Evolutionary conservation across 64 coral and sea anemone genomes (phyloP).

Genomic region (Montipora cactus): DNA sequence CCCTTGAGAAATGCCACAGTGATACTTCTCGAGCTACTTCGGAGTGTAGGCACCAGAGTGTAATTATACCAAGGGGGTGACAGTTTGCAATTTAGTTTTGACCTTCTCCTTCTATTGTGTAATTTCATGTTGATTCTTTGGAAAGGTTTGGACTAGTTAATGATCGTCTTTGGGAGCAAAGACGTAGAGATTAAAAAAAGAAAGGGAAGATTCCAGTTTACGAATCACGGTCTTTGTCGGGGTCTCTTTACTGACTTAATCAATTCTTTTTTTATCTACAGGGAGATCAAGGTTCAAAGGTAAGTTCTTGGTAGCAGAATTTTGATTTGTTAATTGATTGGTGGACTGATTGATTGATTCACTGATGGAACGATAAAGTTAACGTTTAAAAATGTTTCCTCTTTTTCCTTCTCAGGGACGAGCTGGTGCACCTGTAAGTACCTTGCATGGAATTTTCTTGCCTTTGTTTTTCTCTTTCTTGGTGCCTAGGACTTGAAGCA

Average conservation of each 20-base stretch:
- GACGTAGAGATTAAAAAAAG: no score
- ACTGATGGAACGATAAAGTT: neutral
- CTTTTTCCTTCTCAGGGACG: neutral
- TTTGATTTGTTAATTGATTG: neutral
- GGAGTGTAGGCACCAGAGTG: no score
- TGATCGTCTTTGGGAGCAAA: no score
- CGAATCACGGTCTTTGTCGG: neutral
- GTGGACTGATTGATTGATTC: neutral
- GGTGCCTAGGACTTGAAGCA: neutral
- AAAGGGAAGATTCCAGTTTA: neutral
- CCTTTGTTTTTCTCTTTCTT: neutral
- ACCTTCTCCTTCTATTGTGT: no score
- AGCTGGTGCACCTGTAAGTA: conserved; percentile 46
- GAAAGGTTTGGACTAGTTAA: no score
- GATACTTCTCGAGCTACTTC: no score
- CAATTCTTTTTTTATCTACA: neutral
- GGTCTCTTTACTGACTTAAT: neutral
- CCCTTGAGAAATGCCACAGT: no score
- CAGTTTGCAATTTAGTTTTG: no score
- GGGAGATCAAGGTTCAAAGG: conserved; percentile 40
- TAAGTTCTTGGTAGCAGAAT: neutral
- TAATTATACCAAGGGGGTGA: no score
- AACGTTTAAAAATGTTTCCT: neutral
- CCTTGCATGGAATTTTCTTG: neutral
- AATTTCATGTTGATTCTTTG: no score